These are phyloP conservation scores for Phalacrocorax brasilianus DNA, from an alignment of 2,113 vertebrate genomes.

Conservation along the genomic window DNA sequence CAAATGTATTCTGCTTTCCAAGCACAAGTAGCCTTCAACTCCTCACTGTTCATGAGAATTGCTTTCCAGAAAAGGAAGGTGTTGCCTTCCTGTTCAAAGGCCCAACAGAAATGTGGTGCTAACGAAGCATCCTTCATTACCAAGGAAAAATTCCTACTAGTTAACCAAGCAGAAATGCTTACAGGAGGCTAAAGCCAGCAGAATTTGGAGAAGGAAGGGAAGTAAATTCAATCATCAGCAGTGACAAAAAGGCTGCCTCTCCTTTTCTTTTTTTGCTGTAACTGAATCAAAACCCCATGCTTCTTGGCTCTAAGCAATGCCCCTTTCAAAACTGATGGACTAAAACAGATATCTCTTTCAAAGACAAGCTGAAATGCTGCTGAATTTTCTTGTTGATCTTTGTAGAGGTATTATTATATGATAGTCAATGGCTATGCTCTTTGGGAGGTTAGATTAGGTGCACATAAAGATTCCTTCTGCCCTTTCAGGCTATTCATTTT, in stretches of 20 bases:
- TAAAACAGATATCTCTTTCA: constrained; percentile 1
- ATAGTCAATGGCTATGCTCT: not conserved
- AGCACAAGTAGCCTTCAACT: not conserved
- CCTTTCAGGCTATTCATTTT: not conserved
- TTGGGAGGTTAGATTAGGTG: not conserved
- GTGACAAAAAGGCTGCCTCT: not conserved
- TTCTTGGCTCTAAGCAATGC: not conserved
- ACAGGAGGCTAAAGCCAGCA: not conserved
- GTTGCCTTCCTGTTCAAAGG: not conserved
- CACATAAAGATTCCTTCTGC: not conserved
- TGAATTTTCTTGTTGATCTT: constrained; percentile 17
- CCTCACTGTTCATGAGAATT: not conserved
- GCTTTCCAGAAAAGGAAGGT: constrained; percentile 21
- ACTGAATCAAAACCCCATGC: not conserved
- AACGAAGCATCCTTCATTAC: not conserved
- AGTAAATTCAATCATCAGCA: not conserved
- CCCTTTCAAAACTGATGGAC: constrained; percentile 13
- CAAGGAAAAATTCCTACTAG: not conserved
- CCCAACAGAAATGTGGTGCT: not conserved
- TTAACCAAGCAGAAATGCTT: not conserved
- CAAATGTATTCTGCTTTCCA: not conserved
- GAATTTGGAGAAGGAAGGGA: not conserved
- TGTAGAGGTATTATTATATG: not conserved
- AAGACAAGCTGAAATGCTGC: not conserved
- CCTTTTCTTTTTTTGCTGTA: not conserved